Base-by-base conservation (phyloP, 2,888 invertebrate genomes). In the Drepanosiphum platanoidis region DNA sequence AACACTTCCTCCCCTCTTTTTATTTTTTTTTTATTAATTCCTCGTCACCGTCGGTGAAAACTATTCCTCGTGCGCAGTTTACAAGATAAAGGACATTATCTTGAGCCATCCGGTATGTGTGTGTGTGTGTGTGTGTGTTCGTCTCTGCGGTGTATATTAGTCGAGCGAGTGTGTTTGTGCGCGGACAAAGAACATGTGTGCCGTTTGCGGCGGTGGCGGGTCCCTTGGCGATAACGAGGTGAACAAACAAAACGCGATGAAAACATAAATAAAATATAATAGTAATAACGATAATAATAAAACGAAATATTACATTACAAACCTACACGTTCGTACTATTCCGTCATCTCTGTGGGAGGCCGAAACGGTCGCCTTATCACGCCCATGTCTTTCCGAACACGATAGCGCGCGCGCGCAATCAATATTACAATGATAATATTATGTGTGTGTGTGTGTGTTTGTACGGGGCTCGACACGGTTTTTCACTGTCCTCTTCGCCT, bases 81-180 rank as follows among this genome's bases (percentile, higher is more conserved):
- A n/a, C 52, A 71, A 80, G 80, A 80, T 80, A 80, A 71, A 80
- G 80, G 68, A 80, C 80, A 70, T 71, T 84, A 84, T 84, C 83
- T 84, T 84, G 83, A 84, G 83, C 83, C 75, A 84, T 84, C 83
- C 83, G 83, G 83, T 84, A 22, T 68, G 64, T 30, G 27, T 39
- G 13, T 77, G 27, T 32, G 18, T 15, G 22, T 58, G n/a, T 61
- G 39, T 30, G 64, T 68, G 34, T 42, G 52, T 22, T 1, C 52
- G 52, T 52, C 52, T 52, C 27, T 61, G 61, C 61, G 22, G 61
- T 61, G 8, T 27, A n/a, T 61, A 61, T 9, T 42, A 58, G 2
- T 27, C n/a, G 68, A 42, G 42, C 30, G 27, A 22, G 52, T 71
- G 34, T 46, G 42, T 42, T 7, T 30, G 78, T 32, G 36, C 34